Base-by-base conservation (phyloP, 1,140 invertebrate genomes). In the Scylla paramamosain region DNA sequence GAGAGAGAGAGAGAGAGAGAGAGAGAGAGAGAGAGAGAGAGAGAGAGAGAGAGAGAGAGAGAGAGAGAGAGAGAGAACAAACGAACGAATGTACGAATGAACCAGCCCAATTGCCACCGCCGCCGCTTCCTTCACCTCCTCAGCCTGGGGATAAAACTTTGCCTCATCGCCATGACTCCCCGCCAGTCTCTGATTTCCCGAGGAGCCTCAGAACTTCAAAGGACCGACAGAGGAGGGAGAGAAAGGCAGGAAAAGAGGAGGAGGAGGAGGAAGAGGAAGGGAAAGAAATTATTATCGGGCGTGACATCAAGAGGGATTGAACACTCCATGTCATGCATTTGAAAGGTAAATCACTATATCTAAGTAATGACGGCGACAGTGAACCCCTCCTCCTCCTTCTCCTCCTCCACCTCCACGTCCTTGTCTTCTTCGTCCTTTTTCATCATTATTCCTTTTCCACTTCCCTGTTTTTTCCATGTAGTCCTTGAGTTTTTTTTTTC, bases 1-100 rank as follows among this genome's bases (percentile, higher is more conserved):
- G n/a, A n/a, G n/a, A n/a, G n/a, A n/a, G n/a, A n/a, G n/a, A n/a
- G n/a, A n/a, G n/a, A n/a, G n/a, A n/a, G n/a, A n/a, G n/a, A n/a
- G n/a, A n/a, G 77, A 82, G 77, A 82, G 77, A 82, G 77, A 82
- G 77, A 82, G 77, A 82, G 77, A 82, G 77, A 82, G 77, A 82
- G 77, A 82, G 77, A 82, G 77, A 82, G 77, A 82, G 77, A 82
- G 77, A 82, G 77, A 82, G 77, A 82, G 77, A 82, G 77, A 82
- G 77, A 82, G 77, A 82, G 77, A 82, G 77, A 82, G 77, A 82
- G 77, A 82, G 77, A 82, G 77, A 82, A 39, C 39, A 6, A 39
- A 39, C 6, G 39, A 39, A 39, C 39, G 39, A 16, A 25, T 86
- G 39, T 2, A 39, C 39, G 39, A 16, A 25, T 86, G 28, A 28